phyloP scores from a whole-genome alignment of 2,888 invertebrate species.

The Drosophila meridionalis region DNA sequence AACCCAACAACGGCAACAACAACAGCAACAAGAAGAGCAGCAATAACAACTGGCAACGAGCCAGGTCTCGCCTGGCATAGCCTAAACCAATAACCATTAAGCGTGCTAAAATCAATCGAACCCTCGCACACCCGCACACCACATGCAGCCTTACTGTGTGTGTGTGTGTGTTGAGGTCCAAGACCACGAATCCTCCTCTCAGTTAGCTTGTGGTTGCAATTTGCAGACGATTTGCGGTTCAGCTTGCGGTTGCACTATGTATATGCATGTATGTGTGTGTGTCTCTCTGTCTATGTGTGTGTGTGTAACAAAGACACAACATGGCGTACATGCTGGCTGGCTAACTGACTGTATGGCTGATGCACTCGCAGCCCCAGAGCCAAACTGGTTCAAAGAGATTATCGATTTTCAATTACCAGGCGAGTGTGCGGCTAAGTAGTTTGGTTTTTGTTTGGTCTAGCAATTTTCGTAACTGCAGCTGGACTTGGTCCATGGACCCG shows the following conservation, averaged over 20 bases:
- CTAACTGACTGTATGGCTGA: slow-evolving; percentile 12
- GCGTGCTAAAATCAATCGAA: slow-evolving; percentile 79
- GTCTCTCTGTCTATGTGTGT: slow-evolving; percentile 4
- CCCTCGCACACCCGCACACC: slow-evolving; percentile 25
- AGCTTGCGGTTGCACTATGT: slow-evolving; percentile 28
- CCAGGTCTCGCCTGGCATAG: slow-evolving; percentile 45
- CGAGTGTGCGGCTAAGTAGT: slow-evolving; percentile 80
- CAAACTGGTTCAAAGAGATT: slow-evolving; percentile 78
- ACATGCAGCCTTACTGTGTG: background rate
- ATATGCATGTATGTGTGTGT: slow-evolving; percentile 12
- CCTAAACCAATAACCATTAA: slow-evolving; percentile 81
- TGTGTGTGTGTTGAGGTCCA: slow-evolving; percentile 13
- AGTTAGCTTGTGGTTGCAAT: slow-evolving; percentile 72
- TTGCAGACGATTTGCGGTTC: slow-evolving; percentile 79
- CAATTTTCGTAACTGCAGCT: slow-evolving; percentile 76
- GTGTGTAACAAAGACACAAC: slow-evolving; percentile 53
- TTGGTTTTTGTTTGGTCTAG: slow-evolving; percentile 81
- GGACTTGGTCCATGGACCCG: slow-evolving; percentile 18
- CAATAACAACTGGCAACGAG: slow-evolving; percentile 49
- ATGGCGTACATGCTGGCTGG: slow-evolving; percentile 54
- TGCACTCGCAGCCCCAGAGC: slow-evolving; percentile 54
- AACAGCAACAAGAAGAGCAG: slow-evolving; percentile 25
- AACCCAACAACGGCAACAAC: slow-evolving; percentile 37
- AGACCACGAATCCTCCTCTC: slow-evolving; percentile 45
- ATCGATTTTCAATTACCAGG: slow-evolving; percentile 83